Evolutionary conservation across 2,797 vertebrate species (phyloP).

Genomic region (Sebastes paucispinis): DNA sequence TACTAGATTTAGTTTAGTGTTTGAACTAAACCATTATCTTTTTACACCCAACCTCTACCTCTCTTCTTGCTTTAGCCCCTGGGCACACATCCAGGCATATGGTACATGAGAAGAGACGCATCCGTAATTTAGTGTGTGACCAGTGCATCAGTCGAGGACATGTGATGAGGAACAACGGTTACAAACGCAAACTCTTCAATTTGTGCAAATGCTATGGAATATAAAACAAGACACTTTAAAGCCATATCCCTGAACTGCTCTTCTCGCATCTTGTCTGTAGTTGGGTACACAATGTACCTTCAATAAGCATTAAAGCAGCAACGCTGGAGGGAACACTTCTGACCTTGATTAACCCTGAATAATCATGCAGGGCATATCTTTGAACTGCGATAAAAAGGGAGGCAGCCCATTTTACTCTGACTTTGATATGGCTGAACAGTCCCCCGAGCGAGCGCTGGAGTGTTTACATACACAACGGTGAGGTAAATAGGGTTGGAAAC

Average conservation of each 20-base stretch:
- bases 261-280: conserved; percentile 27
- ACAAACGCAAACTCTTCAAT: conserved; percentile 5
- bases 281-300: conserved; percentile 61
- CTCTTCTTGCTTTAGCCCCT: conserved; percentile 14
- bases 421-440: conserved; percentile 45
- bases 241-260: neutral
- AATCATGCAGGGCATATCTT: conserved; percentile 61
- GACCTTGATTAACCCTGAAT: conserved; percentile 77
- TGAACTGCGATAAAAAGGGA: conserved; percentile 73
- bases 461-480: conserved; percentile 29
- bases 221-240: conserved; percentile 25
- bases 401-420: conserved; percentile 37
- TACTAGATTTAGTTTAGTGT: conserved; percentile 30
- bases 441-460: neutral
- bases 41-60: conserved; percentile 10
- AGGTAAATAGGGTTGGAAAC: conserved; percentile 35
- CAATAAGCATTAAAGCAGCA: conserved; percentile 42
- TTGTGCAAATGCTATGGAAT: conserved; percentile 22
- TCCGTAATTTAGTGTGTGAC: conserved; percentile 16
- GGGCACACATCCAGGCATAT: conserved; percentile 24
- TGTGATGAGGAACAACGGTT: conserved; percentile 13
- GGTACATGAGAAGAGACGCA: conserved; percentile 18
- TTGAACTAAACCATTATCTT: conserved; percentile 35
- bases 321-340: conserved; percentile 51
- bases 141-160: conserved; percentile 4